Evolutionary conservation across 2,888 invertebrate species (phyloP), one percentile per base, ranked within the genome.

Genomic region (Diadegma fenestrale): DNA sequence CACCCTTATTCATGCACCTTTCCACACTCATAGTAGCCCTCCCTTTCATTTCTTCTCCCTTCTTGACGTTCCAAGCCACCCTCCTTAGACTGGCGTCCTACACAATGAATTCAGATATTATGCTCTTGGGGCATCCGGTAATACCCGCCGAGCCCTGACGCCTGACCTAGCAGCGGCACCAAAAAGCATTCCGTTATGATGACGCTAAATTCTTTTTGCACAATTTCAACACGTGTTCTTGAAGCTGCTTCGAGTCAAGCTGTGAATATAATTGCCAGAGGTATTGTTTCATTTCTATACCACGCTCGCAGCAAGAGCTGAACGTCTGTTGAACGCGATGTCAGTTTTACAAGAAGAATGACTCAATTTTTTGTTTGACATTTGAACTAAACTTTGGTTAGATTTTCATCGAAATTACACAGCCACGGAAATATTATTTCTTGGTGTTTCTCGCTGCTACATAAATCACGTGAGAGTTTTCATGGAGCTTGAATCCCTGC

Each of bases 121-220:
- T 87, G 88, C 76, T 64, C 48, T 87, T 79, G 76, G 82, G 80
- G 88, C 88, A 88, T 88, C 87, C 89, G 86, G 88, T 83, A 87
- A 86, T 88, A 89, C 89, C 90, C 90, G 89, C 89, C 90, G 88
- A 37, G 37, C 8, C 90, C 83, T 87, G 75, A 64, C 82, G 84
- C 69, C 43, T 58, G 51, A 58, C 48, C 61, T 78, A 68, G 54
- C 77, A 22, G 30, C 77, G n/a, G 30, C 54, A 26, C 68, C 41
- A 14, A 63, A 48, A 63, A 48, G 19, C 69, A 68, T 48, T 26
- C 64, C 75, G 85, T 89, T 89, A 90, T 90, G 82, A 87, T 87
- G 87, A 87, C 79, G 84, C 75, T 75, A 86, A 88, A 88, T 89
- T 89, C 86, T 89, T 90, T 89, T 88, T 84, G 69, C 84, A 80